Conservation (phyloP, 2,888 invertebrate genomes). For the Tryphoninae sp. region DNA sequence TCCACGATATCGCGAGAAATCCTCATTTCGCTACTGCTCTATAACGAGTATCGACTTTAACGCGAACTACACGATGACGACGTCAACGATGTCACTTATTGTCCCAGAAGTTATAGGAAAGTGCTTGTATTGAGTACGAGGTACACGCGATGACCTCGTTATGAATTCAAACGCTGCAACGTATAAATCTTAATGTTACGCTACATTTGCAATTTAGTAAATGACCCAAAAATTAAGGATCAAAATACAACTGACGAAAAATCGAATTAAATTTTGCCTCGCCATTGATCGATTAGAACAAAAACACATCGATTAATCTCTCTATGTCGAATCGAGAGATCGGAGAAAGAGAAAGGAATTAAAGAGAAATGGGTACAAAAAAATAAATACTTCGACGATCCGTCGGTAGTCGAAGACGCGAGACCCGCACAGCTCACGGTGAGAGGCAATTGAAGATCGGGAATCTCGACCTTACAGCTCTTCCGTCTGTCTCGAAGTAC, state of each 20-base stretch:
- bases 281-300: no score
- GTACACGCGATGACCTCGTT: no score
- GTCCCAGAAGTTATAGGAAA: background rate
- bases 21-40: background rate
- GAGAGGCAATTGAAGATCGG: conserved; percentile 32
- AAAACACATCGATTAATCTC: no score
- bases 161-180: no score
- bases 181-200: no score
- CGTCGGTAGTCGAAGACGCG: background rate
- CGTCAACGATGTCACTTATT: background rate
- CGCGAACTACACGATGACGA: background rate
- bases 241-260: no score
- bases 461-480: conserved; percentile 11
- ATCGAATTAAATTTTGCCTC: no score
- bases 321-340: background rate
- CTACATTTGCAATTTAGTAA: no score
- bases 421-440: background rate
- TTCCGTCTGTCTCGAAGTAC: conserved; percentile 16
- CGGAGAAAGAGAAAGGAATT: background rate
- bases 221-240: no score
- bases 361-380: background rate
- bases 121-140: background rate
- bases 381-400: background rate
- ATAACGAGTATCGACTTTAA: background rate
- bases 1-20: background rate